Evolutionary conservation across 2,888 invertebrate genomes (phyloP).

Genomic region (Agelastica alni): DNA sequence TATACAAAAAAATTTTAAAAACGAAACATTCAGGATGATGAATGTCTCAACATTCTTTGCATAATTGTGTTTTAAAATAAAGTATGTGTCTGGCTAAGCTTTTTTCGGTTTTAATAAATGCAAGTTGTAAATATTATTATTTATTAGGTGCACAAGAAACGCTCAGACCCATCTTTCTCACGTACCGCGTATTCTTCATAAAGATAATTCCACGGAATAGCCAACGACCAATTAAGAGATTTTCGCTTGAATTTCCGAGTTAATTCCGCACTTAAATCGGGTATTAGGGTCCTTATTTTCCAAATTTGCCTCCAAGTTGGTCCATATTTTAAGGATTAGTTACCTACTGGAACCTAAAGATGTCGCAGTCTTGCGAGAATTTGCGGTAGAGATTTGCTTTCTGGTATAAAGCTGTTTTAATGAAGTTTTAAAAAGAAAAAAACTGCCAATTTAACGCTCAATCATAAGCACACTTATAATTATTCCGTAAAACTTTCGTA

Average conservation of each 20-base stretch:
- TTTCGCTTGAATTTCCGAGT: conserved; percentile 22
- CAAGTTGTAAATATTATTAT: not conserved
- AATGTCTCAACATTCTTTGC: too few species aligned
- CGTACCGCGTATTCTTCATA: not conserved
- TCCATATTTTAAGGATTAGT: conserved; percentile 17
- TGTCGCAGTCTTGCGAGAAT: not conserved
- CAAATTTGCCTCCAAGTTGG: conserved; percentile 17
- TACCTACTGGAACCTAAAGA: conserved; percentile 8
- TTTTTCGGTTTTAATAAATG: too few species aligned
- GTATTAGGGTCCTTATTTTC: conserved; percentile 18
- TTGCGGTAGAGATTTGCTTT: not conserved
- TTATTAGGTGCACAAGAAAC: not conserved
- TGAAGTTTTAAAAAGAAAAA: not conserved
- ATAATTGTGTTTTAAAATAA: too few species aligned
- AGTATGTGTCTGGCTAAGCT: too few species aligned
- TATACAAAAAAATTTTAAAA: too few species aligned
- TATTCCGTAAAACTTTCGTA: too few species aligned
- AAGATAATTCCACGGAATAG: conserved; percentile 6
- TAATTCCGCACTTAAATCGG: conserved; percentile 18
- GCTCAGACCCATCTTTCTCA: not conserved
- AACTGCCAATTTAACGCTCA: too few species aligned
- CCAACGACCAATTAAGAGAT: conserved; percentile 21
- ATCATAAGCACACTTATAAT: too few species aligned
- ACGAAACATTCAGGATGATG: too few species aligned
- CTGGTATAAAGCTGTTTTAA: not conserved